A percentile compares a stretch with the other conserved stretches of the same genome.
Conservation (phyloP, 2,797 vertebrate species). For the Tachyglossus aculeatus region DNA sequence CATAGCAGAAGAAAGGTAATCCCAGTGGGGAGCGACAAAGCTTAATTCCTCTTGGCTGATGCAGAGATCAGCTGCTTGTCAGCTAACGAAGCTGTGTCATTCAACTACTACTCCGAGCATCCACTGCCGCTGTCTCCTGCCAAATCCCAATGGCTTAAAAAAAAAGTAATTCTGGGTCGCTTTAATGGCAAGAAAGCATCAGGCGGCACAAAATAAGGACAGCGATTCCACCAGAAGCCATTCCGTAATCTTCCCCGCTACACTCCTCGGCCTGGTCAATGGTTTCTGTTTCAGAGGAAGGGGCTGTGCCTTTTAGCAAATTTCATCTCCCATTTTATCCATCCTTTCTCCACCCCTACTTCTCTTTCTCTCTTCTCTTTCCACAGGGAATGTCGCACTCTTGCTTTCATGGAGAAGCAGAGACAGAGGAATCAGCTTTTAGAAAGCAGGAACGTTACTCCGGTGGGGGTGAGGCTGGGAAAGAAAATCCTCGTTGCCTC, state of each 20-base stretch:
- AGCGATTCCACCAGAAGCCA: conserved; percentile 28
- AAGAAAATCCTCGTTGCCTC: no score
- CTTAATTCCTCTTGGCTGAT: conserved; percentile 80
- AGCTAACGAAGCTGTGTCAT: conserved; percentile 74
- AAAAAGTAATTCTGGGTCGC: no score
- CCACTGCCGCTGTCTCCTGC: conserved; percentile 62
- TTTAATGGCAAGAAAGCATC: conserved; percentile 65
- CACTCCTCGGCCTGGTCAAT: conserved; percentile 19
- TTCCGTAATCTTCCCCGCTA: conserved; percentile 39
- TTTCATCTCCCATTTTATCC: conserved; percentile 3
- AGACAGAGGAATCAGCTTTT: conserved; percentile 28
- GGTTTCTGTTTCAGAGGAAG: conserved; percentile 56
- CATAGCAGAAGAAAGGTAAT: conserved; percentile 78
- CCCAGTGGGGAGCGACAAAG: conserved; percentile 80
- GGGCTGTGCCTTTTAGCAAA: conserved; percentile 37
- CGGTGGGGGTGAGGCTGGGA: no score
- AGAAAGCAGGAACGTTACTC: no score
- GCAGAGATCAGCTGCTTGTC: conserved; percentile 77
- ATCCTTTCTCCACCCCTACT: conserved; percentile 2
- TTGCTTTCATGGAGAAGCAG: background rate
- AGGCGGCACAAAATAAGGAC: conserved; percentile 35
- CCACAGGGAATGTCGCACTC: background rate
- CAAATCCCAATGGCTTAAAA: conserved; percentile 54
- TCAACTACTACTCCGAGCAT: conserved; percentile 55
- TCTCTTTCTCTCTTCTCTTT: background rate